Conservation (phyloP, 2,113 vertebrate genomes). For the Varanus salvator region DNA sequence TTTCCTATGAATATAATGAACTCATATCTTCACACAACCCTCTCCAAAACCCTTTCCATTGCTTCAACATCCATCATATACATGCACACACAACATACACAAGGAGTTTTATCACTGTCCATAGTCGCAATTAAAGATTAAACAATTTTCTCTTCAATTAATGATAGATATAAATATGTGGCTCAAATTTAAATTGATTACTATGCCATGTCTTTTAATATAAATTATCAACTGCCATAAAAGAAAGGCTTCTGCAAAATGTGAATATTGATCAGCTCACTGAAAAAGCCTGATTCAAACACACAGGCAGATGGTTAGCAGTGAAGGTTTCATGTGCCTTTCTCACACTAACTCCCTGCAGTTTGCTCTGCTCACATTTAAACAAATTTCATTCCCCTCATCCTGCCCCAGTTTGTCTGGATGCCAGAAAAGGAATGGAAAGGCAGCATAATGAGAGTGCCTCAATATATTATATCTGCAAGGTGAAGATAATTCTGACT, state of each 20-base stretch:
- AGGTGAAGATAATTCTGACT: slow-evolving; percentile 54
- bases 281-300: slow-evolving; percentile 11
- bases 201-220: slow-evolving; percentile 11
- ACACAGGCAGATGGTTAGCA: background rate
- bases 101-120: background rate
- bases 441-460: slow-evolving; percentile 29
- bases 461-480: slow-evolving; percentile 42
- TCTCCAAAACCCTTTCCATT: slow-evolving; percentile 22
- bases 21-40: background rate
- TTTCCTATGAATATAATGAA: background rate
- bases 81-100: no score
- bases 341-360: slow-evolving; percentile 1
- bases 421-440: slow-evolving; percentile 33
- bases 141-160: slow-evolving; percentile 18
- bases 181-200: slow-evolving; percentile 43
- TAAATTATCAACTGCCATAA: slow-evolving; percentile 26
- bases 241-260: background rate
- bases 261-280: slow-evolving; percentile 20
- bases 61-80: no score
- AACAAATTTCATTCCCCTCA: slow-evolving; percentile 15
- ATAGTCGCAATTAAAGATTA: slow-evolving; percentile 37
- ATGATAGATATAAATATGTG: background rate
- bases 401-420: slow-evolving; percentile 9
- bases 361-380: slow-evolving; percentile 7
- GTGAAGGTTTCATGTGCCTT: background rate